phyloP scores from a whole-genome alignment of 2,113 vertebrate species.

The Calyptommatus sinebrachiatus region DNA sequence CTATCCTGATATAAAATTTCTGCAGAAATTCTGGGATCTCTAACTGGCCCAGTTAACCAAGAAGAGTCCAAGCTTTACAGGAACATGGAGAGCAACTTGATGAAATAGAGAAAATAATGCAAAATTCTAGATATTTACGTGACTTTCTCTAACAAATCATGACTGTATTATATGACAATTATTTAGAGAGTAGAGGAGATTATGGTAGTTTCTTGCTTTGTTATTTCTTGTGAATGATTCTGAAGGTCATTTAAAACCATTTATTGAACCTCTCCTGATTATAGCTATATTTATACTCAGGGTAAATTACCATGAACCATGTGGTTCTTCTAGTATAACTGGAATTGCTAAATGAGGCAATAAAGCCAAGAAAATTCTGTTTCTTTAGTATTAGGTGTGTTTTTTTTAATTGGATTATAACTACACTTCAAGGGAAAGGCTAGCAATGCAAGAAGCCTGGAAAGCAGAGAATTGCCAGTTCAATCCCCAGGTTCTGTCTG shows the following conservation, averaged over 20 bases:
- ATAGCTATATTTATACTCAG: background rate
- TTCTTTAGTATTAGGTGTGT: background rate
- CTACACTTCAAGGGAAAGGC: too few relatives aligned
- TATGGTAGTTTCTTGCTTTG: background rate
- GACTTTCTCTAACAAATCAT: background rate
- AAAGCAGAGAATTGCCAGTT: too few relatives aligned
- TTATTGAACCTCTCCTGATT: background rate
- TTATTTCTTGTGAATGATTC: background rate
- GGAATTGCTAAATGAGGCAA: background rate
- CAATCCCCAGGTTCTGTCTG: too few relatives aligned
- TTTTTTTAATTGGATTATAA: background rate
- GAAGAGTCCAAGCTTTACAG: background rate
- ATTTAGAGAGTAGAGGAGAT: background rate
- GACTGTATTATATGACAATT: background rate
- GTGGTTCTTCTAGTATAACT: background rate
- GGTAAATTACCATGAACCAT: background rate
- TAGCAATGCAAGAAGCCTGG: too few relatives aligned
- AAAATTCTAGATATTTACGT: background rate
- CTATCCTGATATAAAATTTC: background rate
- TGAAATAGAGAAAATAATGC: background rate
- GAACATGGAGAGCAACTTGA: too few relatives aligned
- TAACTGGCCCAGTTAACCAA: background rate
- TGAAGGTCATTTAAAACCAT: background rate
- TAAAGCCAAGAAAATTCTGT: background rate
- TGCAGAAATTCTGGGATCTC: background rate